Base-by-base conservation (phyloP, 2,888 invertebrate species). In the Clunio marinus region DNA sequence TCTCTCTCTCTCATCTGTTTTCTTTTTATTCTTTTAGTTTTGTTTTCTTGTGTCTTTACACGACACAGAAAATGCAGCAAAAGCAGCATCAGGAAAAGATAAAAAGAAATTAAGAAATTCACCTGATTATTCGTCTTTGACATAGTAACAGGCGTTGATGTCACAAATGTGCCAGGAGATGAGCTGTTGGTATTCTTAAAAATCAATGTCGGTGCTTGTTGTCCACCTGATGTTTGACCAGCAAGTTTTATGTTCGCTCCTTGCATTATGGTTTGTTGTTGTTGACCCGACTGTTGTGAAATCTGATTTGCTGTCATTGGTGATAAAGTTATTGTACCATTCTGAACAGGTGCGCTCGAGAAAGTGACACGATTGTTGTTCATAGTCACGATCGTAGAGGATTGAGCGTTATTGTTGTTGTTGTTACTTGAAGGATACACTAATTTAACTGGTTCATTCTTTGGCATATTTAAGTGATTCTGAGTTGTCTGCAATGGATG, bases 261-360 rank as follows among this genome's bases (percentile, higher is more conserved):
- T 57, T 75, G 74, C 35, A 74, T 73, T 35, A 10, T 4, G 1
- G n/a, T n/a, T 10, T 32, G 55, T 22, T 62, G 62, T 17, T 62
- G 66, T n/a, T 66, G 66, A n/a, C 55, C 55, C n/a, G 32, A 25
- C 78, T 74, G 35, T 73, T 72, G 55, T 71, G 71, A 46, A 72
- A 73, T 58, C 70, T 72, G 68, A 25, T 66, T 60, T 17, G 70
- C 27, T 70, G 79, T 78, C 70, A 81, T 76, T 13, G 81, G 80
- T 69, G 83, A 78, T 72, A 87, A 81, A 70, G 84, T 86, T 73
- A 89, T 82, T 70, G 86, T 86, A 72, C 88, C 88, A 80, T 88
- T 89, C 59, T 86, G 84, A 74, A 89, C 76, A 71, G 63, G 81
- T 77, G 87, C 87, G 73, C 82, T 81, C 68, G 85, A 83, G 75